Conservation (phyloP, 2,797 vertebrate genomes). For the Hapalemur alaotrensis region DNA sequence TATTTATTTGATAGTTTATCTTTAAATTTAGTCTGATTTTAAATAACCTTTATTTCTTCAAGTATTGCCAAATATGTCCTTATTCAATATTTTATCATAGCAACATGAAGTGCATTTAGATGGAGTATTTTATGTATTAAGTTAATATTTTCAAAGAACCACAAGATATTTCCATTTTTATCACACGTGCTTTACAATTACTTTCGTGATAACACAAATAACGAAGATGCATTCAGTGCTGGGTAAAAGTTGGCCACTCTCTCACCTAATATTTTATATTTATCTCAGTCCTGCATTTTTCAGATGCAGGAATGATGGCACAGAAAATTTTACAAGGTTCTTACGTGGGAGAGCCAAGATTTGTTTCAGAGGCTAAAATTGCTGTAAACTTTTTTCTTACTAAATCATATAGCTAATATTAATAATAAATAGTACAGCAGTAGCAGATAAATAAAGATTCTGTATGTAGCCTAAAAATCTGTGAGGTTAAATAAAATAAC, state of each 20-base stretch:
- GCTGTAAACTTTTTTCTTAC: background rate
- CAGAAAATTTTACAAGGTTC: background rate
- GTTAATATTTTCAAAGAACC: background rate
- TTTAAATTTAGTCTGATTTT: background rate
- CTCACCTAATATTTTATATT: background rate
- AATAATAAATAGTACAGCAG: background rate
- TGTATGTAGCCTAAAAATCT: background rate
- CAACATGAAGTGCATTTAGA: background rate
- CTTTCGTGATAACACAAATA: background rate
- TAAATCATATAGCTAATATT: background rate
- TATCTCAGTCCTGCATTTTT: background rate
- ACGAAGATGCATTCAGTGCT: background rate
- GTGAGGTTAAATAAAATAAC: background rate
- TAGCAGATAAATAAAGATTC: background rate
- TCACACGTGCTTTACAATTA: background rate
- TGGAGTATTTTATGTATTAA: background rate
- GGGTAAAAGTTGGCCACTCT: background rate
- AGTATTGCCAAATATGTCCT: background rate
- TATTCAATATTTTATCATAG: background rate
- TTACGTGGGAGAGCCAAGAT: background rate
- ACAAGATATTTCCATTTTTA: background rate
- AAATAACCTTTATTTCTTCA: background rate
- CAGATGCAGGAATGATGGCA: background rate
- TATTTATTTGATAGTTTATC: background rate
- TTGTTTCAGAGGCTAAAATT: slow-evolving; percentile 4